Base-by-base conservation (phyloP, 2,888 invertebrate species). In the Drosophila rellima region DNA sequence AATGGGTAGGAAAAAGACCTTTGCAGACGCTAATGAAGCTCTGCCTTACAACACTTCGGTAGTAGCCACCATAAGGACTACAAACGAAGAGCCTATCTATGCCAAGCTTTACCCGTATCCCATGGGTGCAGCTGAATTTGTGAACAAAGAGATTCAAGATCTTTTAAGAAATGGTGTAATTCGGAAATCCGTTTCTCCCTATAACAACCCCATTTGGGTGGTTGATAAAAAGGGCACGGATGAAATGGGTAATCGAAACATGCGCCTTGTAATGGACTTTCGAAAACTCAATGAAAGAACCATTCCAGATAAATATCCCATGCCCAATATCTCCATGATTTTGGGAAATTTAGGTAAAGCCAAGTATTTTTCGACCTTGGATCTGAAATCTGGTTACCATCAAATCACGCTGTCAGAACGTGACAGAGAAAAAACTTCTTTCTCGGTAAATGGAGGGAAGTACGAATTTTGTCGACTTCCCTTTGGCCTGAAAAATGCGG, bases 161-260 rank as follows among this genome's bases (percentile, higher is more conserved):
- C 20, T 35, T 2, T 17, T 50, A 5, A 35, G 20, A 6, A 35
- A 50, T 11, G 50, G 35, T 8, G 20, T 50, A n/a, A 35, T 50
- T 3, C 50, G 20, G 11, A 33, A 33, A 13, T 44, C 44, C n/a
- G 45, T 15, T 8, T 23, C 10, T n/a, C 44, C 26, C n/a, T 44
- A 44, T 17, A 31, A 47, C 31, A 47, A 47, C n/a, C 44, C 23
- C 7, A 44, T n/a, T n/a, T n/a, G n/a, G n/a, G n/a, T n/a, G n/a
- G n/a, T n/a, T n/a, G n/a, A n/a, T n/a, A n/a, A n/a, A 15, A 44
- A 44, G 15, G 45, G 45, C 29, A 29, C 29, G 8, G 45, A 45
- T 15, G 45, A 45, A 8, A 3, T 2, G 1, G 29, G 17, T 0
- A 47, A 47, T 15, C 35, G 6, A 13, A 26, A 26, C 3, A 29